Evolutionary conservation across 2,797 vertebrate species (phyloP).

Genomic region (Pempheris klunzingeri): DNA sequence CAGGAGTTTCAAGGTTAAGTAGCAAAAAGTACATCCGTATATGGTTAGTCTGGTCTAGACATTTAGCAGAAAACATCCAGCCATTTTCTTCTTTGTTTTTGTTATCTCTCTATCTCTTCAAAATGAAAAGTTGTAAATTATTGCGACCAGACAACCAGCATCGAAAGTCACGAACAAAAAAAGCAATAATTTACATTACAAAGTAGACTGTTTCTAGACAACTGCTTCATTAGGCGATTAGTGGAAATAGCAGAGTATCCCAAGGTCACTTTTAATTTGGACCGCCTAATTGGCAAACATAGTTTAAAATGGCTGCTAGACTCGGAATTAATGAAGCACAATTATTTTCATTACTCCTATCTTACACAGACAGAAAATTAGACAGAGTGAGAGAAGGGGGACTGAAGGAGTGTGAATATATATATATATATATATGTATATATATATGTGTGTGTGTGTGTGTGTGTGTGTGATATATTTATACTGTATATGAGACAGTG

Average conservation of each 20-base stretch:
- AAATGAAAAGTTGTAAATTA: constrained; percentile 70
- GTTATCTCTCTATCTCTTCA: constrained; percentile 36
- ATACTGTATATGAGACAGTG: constrained; percentile 24
- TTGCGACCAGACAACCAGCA: constrained; percentile 68
- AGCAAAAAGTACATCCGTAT: constrained; percentile 37
- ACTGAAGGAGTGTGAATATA: constrained; percentile 32
- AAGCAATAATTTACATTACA: constrained; percentile 88
- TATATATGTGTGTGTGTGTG: too few species aligned
- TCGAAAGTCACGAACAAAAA: constrained; percentile 72
- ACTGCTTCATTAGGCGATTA: constrained; percentile 93
- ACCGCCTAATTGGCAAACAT: constrained; percentile 98
- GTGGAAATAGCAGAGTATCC: constrained; percentile 90
- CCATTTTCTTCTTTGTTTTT: constrained; percentile 35
- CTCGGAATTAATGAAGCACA: constrained; percentile 97
- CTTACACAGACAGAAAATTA: constrained; percentile 90
- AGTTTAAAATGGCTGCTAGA: constrained; percentile 96
- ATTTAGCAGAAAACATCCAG: constrained; percentile 54
- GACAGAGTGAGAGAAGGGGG: constrained; percentile 76
- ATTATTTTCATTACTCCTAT: constrained; percentile 98
- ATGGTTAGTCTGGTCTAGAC: constrained; percentile 61
- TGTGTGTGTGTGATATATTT: too few species aligned
- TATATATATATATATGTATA: constrained; percentile 7
- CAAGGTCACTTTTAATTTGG: constrained; percentile 99
- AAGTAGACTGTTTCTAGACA: constrained; percentile 88
- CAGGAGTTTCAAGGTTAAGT: constrained; percentile 60